Evolutionary conservation across 2,888 invertebrate genomes (phyloP).

Genomic region (Holacanthella duospinosa): DNA sequence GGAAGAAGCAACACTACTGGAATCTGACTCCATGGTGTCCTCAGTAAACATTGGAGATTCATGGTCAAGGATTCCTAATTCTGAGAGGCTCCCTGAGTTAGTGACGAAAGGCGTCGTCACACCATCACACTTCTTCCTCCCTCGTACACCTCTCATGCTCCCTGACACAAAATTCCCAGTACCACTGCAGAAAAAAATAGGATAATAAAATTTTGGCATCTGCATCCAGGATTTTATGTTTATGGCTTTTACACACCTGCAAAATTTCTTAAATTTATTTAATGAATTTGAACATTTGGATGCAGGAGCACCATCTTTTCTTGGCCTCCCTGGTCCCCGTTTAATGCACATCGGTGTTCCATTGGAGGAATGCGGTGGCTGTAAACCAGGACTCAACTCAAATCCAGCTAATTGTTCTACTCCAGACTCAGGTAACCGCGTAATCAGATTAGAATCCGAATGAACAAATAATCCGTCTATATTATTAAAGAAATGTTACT

Average conservation of each 20-base stretch:
- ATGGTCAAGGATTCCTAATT: conserved; percentile 39
- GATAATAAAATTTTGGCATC: background rate
- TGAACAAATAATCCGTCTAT: background rate
- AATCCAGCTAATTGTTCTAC: background rate
- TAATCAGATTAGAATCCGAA: background rate
- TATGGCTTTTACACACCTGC: conserved; percentile 15
- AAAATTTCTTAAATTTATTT: conserved; percentile 20
- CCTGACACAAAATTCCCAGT: background rate
- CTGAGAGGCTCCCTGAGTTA: conserved; percentile 33
- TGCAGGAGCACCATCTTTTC: conserved; percentile 54
- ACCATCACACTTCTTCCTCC: conserved; percentile 34
- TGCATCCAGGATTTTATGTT: conserved; percentile 10
- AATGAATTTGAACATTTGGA: conserved; percentile 12
- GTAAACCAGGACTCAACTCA: conserved; percentile 20
- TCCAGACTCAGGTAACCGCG: background rate
- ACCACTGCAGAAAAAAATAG: conserved; percentile 1
- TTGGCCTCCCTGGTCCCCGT: conserved; percentile 66
- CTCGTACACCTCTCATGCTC: conserved; percentile 23
- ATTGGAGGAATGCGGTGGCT: conserved; percentile 36
- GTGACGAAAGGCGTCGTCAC: conserved; percentile 19
- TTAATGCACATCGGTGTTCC: conserved; percentile 54
- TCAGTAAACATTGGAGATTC: conserved; percentile 48
- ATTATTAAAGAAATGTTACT: background rate
- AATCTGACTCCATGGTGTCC: conserved; percentile 45
- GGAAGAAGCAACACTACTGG: conserved; percentile 52